Base-by-base conservation (phyloP, 2,797 vertebrate genomes). In the Dendrocincla tyrannina region DNA sequence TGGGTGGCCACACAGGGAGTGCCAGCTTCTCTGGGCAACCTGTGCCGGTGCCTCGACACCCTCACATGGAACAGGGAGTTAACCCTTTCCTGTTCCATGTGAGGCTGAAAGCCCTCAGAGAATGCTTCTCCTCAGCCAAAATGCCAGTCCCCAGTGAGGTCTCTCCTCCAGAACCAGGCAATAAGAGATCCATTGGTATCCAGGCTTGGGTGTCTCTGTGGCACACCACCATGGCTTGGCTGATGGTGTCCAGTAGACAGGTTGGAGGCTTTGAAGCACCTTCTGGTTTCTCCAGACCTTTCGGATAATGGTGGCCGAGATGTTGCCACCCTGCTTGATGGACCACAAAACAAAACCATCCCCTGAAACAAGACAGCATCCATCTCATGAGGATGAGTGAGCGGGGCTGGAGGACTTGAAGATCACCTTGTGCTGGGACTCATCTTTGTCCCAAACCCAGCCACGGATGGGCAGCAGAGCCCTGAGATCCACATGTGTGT, bases 401-500 rank as follows among this genome's bases (percentile, higher is more conserved):
- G 30, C 3, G 28, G 28, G 33, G 41, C 50, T 67, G 74, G 41
- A 49, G 19, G n/a, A 59, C 23, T 49, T 59, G n/a, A 67, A 72
- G 39, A 17, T 37, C 9, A 16, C 32, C 20, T 25, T 32, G 15
- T 67, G 50, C 50, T 74, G 50, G 25, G 46, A 20, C 18, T 25
- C 25, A 23, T 17, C 13, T 73, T 32, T n/a, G 30, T 42, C 46
- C 68, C 86, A 32, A 42, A 52, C 3, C 28, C 24, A 58, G 20
- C 3, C 32, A 33, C 30, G 78, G 42, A n/a, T 0, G 23, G 44
- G 44, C 22, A 47, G 35, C 17, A 39, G 58, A 60, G 33, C 56
- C 22, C 28, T 25, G 19, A 0, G 10, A 4, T 50, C 35, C 8
- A 2, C 15, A 5, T 4, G 6, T 7, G 7, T 8, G 2, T 5